phyloP scores from a whole-genome alignment of 1,140 invertebrate genomes.

The Laupala kohalensis region DNA sequence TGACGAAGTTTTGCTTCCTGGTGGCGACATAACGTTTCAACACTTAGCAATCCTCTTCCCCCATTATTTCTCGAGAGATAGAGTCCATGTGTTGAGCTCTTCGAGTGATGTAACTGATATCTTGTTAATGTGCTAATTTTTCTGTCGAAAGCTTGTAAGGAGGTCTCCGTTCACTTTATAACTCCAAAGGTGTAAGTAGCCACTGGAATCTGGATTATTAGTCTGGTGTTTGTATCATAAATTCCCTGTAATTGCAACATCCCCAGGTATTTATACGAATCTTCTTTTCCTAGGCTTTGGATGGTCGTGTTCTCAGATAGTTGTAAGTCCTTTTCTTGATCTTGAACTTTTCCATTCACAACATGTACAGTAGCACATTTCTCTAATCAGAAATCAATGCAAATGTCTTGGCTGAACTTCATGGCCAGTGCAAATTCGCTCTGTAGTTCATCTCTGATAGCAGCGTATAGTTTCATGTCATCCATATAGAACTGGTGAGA shows the following conservation, averaged over 20 bases:
- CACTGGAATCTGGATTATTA: neutral
- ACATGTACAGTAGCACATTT: neutral
- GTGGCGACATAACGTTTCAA: no score
- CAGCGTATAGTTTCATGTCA: neutral
- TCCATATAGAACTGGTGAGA: neutral
- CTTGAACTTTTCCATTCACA: neutral
- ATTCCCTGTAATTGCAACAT: neutral
- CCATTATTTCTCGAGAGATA: no score
- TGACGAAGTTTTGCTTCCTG: no score
- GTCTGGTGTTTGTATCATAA: neutral
- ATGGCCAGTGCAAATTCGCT: neutral
- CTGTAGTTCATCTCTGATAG: neutral
- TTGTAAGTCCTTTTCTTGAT: neutral
- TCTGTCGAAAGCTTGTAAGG: no score
- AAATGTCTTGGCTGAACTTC: neutral
- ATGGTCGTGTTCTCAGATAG: neutral
- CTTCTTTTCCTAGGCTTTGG: neutral
- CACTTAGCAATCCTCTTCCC: no score
- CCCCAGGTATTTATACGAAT: neutral
- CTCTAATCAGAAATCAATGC: neutral
- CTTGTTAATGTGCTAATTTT: no score
- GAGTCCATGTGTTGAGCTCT: no score
- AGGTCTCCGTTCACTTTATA: no score
- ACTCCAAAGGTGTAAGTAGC: no score
- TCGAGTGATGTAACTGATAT: no score